Evolutionary conservation across 2,113 vertebrate species (phyloP).

Genomic region (Podarcis muralis): DNA sequence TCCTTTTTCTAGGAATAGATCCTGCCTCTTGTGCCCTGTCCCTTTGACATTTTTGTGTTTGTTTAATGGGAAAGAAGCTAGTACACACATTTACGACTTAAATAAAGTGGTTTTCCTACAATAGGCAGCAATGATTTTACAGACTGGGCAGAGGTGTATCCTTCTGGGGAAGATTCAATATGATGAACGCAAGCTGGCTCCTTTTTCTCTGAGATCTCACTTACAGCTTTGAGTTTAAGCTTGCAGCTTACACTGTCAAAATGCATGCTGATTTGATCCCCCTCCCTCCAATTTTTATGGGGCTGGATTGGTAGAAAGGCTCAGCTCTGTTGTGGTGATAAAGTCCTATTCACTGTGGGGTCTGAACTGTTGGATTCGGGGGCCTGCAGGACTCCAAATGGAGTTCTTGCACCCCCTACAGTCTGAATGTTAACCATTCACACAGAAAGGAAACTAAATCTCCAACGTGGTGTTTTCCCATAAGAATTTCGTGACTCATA

Average conservation of each 20-base stretch:
- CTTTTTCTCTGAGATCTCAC: slow-evolving; percentile 42
- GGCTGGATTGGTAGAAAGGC: slow-evolving; percentile 10
- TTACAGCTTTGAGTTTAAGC: slow-evolving; percentile 45
- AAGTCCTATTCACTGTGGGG: slow-evolving; percentile 26
- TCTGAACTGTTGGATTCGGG: not conserved
- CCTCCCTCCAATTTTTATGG: not conserved
- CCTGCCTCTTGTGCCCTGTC: not conserved
- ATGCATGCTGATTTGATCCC: slow-evolving; percentile 6
- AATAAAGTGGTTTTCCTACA: not conserved
- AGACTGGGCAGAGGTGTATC: not conserved
- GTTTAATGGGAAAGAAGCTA: not conserved
- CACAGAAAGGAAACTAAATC: not conserved
- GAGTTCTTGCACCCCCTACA: slow-evolving; percentile 94
- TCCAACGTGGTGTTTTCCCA: not conserved
- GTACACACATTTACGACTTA: not conserved
- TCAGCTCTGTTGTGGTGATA: not conserved
- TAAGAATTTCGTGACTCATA: not conserved
- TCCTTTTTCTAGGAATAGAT: not conserved
- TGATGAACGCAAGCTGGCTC: slow-evolving; percentile 8
- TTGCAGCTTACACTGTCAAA: slow-evolving; percentile 42
- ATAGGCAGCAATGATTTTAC: not conserved
- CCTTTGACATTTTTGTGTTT: not conserved
- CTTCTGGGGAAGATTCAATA: not conserved
- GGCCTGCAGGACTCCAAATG: slow-evolving; percentile 66
- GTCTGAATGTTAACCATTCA: slow-evolving; percentile 51